Base-by-base conservation (phyloP, 2,113 vertebrate genomes). In the Ascaphus truei region DNA sequence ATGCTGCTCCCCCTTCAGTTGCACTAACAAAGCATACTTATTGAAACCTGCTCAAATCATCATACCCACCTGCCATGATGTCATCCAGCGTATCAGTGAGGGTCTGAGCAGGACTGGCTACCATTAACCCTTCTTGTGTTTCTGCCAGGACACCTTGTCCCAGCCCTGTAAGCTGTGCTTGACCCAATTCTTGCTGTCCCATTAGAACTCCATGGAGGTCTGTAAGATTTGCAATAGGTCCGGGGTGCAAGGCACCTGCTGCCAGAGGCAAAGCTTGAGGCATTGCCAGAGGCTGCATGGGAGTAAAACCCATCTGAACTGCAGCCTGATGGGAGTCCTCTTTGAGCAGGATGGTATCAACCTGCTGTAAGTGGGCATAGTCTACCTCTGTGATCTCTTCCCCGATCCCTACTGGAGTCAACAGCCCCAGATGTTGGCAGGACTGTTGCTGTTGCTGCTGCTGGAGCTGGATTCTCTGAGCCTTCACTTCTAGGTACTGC, bases 31-130 rank as follows among this genome's bases (percentile, higher is more conserved):
- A n/a, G n/a, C n/a, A n/a, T n/a, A n/a, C n/a, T n/a, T n/a, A 26
- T 39, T 15, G 16, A 18, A 68, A 51, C 22, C 20, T 26, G 43
- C 29, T 39, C 39, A 39, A 30, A 51, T 36, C 43, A 59, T 59
- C 11, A 60, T 61, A 90, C 94, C 84, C 83, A 93, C 97, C 96
- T 89, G 95, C 94, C 96, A 99, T 99, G 91, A 99, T 98, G 93
- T 99, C 96, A 82, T 98, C 96, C 88, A 99, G 93, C 82, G 97
- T 99, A 91, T 99, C 96, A 86, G 96, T 98, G 90, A 99, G 96
- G 77, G 93, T 94, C 86, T 94, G 93, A 84, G 93, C 93, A 78
- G 93, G 93, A 77, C 92, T 93, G 89, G 93, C 93, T 88, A 95
- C 92, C 93, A 95, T 95, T 91, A 95, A 92, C 85, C 93, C 93